Percentiles rank a stretch among this genome's conserved stretches.
These are phyloP conservation scores for Excalfactoria chinensis DNA, from an alignment of 2,113 vertebrate species.

Conservation along the genomic window DNA sequence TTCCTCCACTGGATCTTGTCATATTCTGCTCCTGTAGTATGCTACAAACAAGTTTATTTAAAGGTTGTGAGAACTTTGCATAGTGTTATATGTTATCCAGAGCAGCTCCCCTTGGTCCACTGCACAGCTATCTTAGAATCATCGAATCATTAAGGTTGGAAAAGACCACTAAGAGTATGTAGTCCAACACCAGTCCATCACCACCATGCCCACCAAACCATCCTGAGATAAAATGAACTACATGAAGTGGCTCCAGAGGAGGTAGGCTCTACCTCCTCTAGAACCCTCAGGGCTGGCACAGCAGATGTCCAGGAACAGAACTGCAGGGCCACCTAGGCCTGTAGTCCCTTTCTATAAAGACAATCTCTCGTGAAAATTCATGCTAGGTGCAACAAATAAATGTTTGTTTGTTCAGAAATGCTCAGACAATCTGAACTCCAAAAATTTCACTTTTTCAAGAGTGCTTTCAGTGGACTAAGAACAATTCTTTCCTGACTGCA, in stretches of 20 bases:
- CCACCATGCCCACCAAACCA: too few species aligned
- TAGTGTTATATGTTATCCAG: background rate
- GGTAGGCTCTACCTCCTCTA: background rate
- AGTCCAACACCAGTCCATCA: too few species aligned
- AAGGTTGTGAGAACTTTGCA: background rate
- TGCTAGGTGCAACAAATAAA: background rate
- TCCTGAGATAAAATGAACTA: background rate
- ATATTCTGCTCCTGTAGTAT: background rate
- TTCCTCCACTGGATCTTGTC: background rate
- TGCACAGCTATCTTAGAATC: background rate
- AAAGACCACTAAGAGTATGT: too few species aligned
- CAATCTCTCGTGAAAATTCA: background rate
- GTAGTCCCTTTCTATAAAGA: background rate
- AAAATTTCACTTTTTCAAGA: background rate
- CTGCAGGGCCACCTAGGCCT: background rate
- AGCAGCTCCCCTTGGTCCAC: background rate
- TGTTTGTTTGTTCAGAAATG: background rate
- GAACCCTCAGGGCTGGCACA: fast-evolving
- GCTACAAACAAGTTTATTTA: background rate
- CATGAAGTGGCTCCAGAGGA: background rate
- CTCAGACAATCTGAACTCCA: background rate
- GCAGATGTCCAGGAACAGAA: background rate
- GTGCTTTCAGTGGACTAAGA: background rate
- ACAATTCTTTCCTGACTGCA: background rate
- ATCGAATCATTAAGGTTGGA: too few species aligned